Percentiles rank a stretch among this genome's conserved stretches.
These are phyloP conservation scores for Ursus arctos DNA, from an alignment of 2,113 vertebrate genomes.

Conservation along the genomic window DNA sequence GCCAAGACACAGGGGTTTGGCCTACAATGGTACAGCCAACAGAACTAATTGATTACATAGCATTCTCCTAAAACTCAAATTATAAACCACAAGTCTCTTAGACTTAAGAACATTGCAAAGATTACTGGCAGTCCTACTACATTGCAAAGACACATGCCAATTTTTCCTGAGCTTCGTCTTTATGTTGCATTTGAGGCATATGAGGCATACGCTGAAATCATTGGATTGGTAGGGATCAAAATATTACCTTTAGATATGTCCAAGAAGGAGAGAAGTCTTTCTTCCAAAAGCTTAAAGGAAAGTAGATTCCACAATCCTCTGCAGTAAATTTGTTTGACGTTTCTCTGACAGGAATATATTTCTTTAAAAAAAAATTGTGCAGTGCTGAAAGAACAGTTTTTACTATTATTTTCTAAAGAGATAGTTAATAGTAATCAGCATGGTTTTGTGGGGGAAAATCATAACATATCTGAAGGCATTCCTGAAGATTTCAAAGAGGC, in stretches of 20 bases:
- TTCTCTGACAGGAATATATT: background rate
- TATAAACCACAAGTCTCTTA: background rate
- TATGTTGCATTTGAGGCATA: background rate
- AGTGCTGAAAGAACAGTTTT: conserved; percentile 31
- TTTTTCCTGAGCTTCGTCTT: conserved; percentile 3
- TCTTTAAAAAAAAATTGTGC: background rate
- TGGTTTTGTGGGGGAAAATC: background rate
- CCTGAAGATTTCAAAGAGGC: background rate
- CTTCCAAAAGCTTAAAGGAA: background rate
- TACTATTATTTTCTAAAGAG: conserved; percentile 18
- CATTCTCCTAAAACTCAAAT: background rate
- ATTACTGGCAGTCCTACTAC: background rate
- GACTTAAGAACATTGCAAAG: background rate
- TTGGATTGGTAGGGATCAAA: background rate
- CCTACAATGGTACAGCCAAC: background rate
- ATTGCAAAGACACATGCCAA: background rate
- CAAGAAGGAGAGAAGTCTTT: background rate
- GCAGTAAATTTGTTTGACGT: background rate
- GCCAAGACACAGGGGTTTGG: background rate
- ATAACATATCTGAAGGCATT: background rate
- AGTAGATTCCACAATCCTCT: background rate
- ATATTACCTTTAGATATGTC: background rate
- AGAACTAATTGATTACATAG: background rate
- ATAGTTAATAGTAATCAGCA: background rate
- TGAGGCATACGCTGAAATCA: background rate